phyloP scores from a whole-genome alignment of 2,797 vertebrate genomes.

The Hypotaenidia okinawae region DNA sequence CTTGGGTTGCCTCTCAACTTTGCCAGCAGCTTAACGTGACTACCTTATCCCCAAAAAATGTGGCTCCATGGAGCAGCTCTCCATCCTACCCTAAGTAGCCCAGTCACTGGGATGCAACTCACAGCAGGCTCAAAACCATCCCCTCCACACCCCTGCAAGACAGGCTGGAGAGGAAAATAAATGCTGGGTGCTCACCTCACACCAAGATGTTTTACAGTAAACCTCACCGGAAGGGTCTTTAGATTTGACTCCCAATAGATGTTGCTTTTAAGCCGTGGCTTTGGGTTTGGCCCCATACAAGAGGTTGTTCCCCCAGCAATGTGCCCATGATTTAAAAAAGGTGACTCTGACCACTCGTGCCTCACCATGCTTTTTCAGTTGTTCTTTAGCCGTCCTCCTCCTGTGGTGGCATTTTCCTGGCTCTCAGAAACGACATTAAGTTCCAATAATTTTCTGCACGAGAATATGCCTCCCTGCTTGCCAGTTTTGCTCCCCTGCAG shows the following conservation, averaged over 20 bases:
- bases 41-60: background rate
- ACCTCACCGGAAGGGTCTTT: background rate
- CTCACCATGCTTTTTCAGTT: accelerated
- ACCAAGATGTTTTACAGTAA: background rate
- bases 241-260: background rate
- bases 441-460: slow-evolving; percentile 40
- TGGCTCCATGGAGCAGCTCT: background rate
- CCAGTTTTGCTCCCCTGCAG: slow-evolving; percentile 48
- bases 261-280: background rate
- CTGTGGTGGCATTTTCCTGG: background rate
- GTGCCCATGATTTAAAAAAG: background rate
- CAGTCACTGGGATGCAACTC: background rate
- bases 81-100: background rate
- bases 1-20: background rate
- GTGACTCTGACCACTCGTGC: accelerated
- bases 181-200: background rate
- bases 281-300: background rate
- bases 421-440: slow-evolving; percentile 25
- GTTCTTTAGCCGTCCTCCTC: background rate
- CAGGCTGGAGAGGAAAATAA: background rate
- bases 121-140: background rate
- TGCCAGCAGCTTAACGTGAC: background rate
- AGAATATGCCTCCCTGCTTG: background rate
- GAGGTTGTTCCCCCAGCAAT: background rate
- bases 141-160: background rate